Base-by-base conservation (phyloP, 2,113 vertebrate genomes). In the Myotis lucifugus region DNA sequence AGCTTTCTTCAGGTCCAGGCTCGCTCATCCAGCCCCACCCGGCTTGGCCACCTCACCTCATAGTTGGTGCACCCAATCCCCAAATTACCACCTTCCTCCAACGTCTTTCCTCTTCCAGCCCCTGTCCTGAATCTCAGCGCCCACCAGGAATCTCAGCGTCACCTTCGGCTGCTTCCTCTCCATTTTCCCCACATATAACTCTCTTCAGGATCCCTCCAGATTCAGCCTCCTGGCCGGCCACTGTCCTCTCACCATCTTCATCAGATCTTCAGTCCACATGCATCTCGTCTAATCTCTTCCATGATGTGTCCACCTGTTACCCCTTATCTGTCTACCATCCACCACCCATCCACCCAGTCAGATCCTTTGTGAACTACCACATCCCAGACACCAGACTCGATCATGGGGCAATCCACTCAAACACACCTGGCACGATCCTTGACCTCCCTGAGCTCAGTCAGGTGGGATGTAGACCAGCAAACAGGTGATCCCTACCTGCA, bases 101-200 rank as follows among this genome's bases (percentile, higher is more conserved):
- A 0, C 1, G 37, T 18, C 70, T 50, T 82, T 74, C 48, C 25
- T 48, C 8, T 10, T 5, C 0, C 52, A 6, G 34, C 5, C 18
- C 52, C 50, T n/a, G 29, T 88, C 40, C n/a, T n/a, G n/a, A 32
- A n/a, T n/a, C n/a, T 40, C 29, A 13, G 3, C 18, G 54, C 34
- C 29, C 19, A 29, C 29, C 25, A 18, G 25, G 70, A 40, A 4
- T 17, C 25, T 25, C 6, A 2, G 15, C 29, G 54, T 40, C 12
- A 1, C 76, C 14, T 17, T 32, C 13, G 9, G 19, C 76, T 52
- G 32, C 52, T 84, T 29, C 64, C 34, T 17, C 10, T 42, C 34
- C 23, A 3, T 37, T 3, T 15, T 7, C 52, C 67, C 46, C 32
- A 0, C 72, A 6, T 13, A 46, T 4, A 1, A 40, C 42, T 37